Percentiles rank a stretch among this genome's conserved stretches.
Conservation (phyloP, 2,888 invertebrate species). For the Megamerina dolium region DNA sequence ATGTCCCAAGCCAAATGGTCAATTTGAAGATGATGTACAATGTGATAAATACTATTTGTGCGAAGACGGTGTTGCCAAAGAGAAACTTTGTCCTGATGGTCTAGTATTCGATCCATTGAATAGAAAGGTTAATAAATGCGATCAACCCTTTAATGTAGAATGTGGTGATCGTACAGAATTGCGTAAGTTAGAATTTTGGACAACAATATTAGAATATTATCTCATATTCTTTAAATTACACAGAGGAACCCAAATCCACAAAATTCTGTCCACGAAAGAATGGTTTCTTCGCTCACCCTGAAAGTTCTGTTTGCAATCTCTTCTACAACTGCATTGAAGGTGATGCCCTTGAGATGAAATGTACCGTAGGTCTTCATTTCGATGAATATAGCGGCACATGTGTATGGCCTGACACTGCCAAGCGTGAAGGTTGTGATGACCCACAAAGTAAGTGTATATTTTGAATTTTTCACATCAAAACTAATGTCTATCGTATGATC, state of each 20-base stretch:
- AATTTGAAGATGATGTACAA: conserved; percentile 71
- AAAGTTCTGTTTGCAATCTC: conserved; percentile 71
- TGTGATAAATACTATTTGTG: conserved; percentile 86
- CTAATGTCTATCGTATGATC: neutral
- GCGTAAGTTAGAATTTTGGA: conserved; percentile 60
- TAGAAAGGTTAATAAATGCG: conserved; percentile 84
- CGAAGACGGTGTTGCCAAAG: conserved; percentile 62
- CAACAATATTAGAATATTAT: neutral
- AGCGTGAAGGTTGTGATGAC: conserved; percentile 64
- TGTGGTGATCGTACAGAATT: conserved; percentile 82
- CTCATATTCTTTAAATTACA: neutral
- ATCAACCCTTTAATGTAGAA: conserved; percentile 87
- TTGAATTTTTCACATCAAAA: neutral
- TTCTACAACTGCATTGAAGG: conserved; percentile 89
- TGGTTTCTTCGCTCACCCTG: conserved; percentile 88
- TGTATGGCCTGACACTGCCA: conserved; percentile 80
- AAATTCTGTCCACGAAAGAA: conserved; percentile 74
- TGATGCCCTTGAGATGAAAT: conserved; percentile 69
- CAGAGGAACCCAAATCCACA: conserved; percentile 69
- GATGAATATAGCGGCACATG: conserved; percentile 85
- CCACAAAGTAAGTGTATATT: conserved; percentile 52
- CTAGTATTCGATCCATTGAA: conserved; percentile 80
- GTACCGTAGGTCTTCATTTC: conserved; percentile 84
- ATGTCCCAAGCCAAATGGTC: conserved; percentile 77
- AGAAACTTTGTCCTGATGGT: conserved; percentile 81